phyloP scores from a whole-genome alignment of 2,888 invertebrate genomes.

The Baronia brevicornis region DNA sequence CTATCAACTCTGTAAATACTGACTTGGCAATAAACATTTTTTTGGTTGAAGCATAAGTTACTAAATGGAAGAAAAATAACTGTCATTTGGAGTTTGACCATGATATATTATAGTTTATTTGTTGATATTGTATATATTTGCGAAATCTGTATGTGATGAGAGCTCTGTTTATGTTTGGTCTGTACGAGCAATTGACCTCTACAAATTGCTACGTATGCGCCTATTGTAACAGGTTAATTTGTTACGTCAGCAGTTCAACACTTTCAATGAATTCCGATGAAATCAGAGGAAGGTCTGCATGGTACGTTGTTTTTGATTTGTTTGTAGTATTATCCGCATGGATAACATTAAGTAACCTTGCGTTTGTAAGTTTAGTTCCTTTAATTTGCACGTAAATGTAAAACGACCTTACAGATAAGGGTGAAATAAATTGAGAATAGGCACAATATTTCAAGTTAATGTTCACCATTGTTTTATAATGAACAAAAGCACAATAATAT shows the following conservation, averaged over 20 bases:
- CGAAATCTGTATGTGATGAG: background rate
- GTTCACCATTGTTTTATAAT: no score
- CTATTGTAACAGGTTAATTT: constrained; percentile 50
- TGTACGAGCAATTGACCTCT: constrained; percentile 34
- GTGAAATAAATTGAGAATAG: no score
- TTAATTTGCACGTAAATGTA: background rate
- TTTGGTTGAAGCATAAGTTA: constrained; percentile 10
- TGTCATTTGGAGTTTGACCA: background rate
- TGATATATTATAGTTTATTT: no score
- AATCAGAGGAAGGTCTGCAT: constrained; percentile 19
- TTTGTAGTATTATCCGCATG: constrained; percentile 17
- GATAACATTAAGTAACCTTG: constrained; percentile 10
- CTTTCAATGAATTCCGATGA: constrained; percentile 44
- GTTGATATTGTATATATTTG: background rate
- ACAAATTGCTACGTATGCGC: constrained; percentile 25
- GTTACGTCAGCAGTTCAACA: constrained; percentile 64
- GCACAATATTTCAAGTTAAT: no score
- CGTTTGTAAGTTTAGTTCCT: constrained; percentile 8
- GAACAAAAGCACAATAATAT: no score
- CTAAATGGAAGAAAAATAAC: constrained; percentile 9
- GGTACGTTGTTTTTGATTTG: constrained; percentile 15
- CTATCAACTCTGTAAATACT: no score
- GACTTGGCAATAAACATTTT: no score
- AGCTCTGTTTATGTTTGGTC: constrained; percentile 7
- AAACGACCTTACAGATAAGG: no score